Evolutionary conservation across 2,888 invertebrate genomes (phyloP).

Genomic region (Nysson spinosus): DNA sequence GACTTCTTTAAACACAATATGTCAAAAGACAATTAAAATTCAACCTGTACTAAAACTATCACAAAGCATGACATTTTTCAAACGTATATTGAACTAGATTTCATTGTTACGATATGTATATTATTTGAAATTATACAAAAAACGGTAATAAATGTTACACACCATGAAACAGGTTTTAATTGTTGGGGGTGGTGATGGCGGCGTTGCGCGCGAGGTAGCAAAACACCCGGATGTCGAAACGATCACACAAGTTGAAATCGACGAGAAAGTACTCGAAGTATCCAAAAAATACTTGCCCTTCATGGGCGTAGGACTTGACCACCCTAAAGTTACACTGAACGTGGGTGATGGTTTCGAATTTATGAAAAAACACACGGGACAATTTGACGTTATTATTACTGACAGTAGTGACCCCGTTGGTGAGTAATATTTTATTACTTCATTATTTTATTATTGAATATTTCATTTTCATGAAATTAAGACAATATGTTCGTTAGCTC

Average conservation of each 20-base stretch:
- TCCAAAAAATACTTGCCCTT: slow-evolving; percentile 93
- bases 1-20: no score
- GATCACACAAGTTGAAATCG: slow-evolving; percentile 96
- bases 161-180: slow-evolving; percentile 85
- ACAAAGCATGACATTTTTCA: no score
- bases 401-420: slow-evolving; percentile 99
- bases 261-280: slow-evolving; percentile 92
- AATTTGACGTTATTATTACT: slow-evolving; percentile 98
- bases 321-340: slow-evolving; percentile 89
- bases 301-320: slow-evolving; percentile 92
- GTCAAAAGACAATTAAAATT: no score
- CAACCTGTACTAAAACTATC: no score
- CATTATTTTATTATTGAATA: no score
- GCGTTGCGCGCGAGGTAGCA: slow-evolving; percentile 95
- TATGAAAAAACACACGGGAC: slow-evolving; percentile 89
- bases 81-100: no score
- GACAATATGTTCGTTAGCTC: no score
- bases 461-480: no score
- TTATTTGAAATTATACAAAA: no score
- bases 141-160: no score
- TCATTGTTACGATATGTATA: no score
- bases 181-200: slow-evolving; percentile 99
- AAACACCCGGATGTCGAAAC: slow-evolving; percentile 94
- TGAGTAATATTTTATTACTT: slow-evolving; percentile 59
- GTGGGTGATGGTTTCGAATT: slow-evolving; percentile 97